Base-by-base conservation (phyloP, 35 echinoderm and acorn worm genomes). In the Patiria miniata region DNA sequence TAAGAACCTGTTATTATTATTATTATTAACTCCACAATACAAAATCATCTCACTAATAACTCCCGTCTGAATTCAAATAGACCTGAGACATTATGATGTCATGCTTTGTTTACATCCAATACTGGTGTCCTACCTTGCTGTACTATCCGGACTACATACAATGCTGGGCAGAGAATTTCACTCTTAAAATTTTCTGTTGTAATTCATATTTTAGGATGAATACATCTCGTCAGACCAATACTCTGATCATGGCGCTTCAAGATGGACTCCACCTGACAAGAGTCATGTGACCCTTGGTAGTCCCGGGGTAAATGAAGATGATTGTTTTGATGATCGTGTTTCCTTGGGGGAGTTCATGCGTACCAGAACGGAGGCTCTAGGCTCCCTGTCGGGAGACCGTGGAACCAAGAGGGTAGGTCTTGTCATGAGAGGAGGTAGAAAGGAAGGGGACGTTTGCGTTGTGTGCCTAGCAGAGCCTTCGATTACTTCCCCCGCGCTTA, bases 331-430 rank as follows among this genome's bases (percentile, higher is more conserved):
- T 28, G 88, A 87, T 76, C 39, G 87, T 3, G 86, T 87, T 44
- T 90, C 91, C 80, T 44, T 93, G 7, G 95, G 88, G 42, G 79
- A 36, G 2, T 90, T 97, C 39, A 78, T 97, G 30, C 68, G 80
- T 1, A 83, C 40, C 15, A 93, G 91, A 32, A 86, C 95, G 0
- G 95, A 90, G 37, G 91, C 91, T 0, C 44, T 97, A 40, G 95
- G 95, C 2, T 97, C 95, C 28, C 85, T 97, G 8, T 97, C 95
- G 9, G 87, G 88, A 28, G 83, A 88, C 15, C 36, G 51, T 76
- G 47, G 40, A 21, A 51, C 6, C 8, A 53, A 26, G 18, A 79
- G 91, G 80, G 95, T 97, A 88, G 80, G 89, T 77, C 14, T 39
- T 51, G 61, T 47, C 42, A 47, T 47, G 42, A 12, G 42, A 12